Evolutionary conservation across 2,797 vertebrate species (phyloP).

Genomic region (Xiphorhynchus erythropygius): DNA sequence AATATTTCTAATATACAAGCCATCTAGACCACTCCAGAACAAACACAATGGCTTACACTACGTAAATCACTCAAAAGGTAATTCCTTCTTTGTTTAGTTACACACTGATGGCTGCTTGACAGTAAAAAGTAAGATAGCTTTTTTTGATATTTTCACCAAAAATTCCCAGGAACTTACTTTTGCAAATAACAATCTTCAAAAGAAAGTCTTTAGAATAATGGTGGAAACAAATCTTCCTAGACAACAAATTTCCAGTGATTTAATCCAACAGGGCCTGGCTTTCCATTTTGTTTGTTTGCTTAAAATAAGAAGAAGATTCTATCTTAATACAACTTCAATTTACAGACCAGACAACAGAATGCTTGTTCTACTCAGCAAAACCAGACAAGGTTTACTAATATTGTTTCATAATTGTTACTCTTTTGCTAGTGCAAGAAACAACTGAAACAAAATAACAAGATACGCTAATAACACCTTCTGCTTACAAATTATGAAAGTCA

Average conservation of each 20-base stretch:
- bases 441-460: background rate
- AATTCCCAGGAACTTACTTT: background rate
- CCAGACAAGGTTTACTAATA: background rate
- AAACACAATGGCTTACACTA: background rate
- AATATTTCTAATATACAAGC: background rate
- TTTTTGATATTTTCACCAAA: background rate
- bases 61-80: background rate
- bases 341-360: background rate
- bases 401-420: constrained; percentile 5
- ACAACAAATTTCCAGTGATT: background rate
- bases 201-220: background rate
- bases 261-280: background rate
- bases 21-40: background rate
- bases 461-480: constrained; percentile 21
- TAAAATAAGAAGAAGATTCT: background rate
- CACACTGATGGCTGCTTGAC: background rate
- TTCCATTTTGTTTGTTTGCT: background rate
- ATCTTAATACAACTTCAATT: background rate
- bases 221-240: background rate
- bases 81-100: background rate
- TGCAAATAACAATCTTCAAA: background rate
- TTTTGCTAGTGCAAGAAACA: constrained; percentile 7
- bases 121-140: background rate
- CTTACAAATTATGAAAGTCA: constrained; percentile 11
- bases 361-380: background rate